Conservation (phyloP, 2,888 invertebrate genomes). For the Troides oblongomaculatus region DNA sequence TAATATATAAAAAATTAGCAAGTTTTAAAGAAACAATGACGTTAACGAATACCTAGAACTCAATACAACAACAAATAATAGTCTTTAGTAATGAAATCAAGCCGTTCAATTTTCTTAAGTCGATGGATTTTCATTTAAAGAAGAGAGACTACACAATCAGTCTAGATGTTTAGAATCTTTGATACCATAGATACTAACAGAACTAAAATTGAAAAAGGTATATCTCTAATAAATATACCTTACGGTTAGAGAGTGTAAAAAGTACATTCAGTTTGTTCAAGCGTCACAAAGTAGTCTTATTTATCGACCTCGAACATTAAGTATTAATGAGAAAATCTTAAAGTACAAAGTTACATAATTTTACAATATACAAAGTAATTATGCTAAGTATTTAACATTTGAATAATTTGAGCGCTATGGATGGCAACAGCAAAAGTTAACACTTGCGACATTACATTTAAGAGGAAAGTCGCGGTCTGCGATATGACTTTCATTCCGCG, state of each 20-base stretch:
- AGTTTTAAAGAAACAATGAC: too few species aligned
- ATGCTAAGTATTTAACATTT: background rate
- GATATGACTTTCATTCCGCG: conserved; percentile 25
- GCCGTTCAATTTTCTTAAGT: too few species aligned
- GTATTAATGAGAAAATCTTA: background rate
- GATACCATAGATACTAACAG: too few species aligned
- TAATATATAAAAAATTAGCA: too few species aligned
- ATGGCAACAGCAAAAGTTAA: background rate
- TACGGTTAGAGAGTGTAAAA: background rate
- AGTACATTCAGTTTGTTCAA: background rate
- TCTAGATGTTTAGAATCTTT: too few species aligned
- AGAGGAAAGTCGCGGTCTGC: conserved; percentile 25
- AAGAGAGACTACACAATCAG: too few species aligned
- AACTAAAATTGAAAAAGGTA: too few species aligned
- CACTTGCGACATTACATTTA: conserved; percentile 6
- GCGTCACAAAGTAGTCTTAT: background rate
- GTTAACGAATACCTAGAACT: too few species aligned
- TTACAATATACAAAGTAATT: too few species aligned
- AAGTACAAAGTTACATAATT: background rate
- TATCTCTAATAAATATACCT: background rate
- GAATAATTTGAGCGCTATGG: background rate
- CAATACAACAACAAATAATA: too few species aligned
- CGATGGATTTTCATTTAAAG: too few species aligned
- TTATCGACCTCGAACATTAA: background rate
- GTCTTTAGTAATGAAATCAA: too few species aligned